Percentiles rank a stretch among this genome's conserved stretches.
Conservation (phyloP, 2,888 invertebrate species). For the Pterostichus madidus region DNA sequence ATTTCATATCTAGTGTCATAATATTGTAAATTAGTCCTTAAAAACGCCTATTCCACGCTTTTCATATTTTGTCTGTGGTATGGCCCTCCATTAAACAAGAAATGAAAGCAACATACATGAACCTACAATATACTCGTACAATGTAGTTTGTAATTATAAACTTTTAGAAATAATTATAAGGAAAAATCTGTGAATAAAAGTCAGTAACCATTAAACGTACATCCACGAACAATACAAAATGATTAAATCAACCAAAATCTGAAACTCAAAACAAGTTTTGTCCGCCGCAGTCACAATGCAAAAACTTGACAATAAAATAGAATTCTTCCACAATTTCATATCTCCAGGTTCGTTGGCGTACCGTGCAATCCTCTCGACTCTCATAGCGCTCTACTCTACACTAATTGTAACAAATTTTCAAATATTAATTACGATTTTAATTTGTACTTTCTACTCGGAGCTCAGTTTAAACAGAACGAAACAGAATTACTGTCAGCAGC, state of each 20-base stretch:
- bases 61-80: no score
- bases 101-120: no score
- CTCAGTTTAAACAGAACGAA: slow-evolving; percentile 59
- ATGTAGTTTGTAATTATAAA: no score
- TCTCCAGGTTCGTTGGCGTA: background rate
- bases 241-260: slow-evolving; percentile 38
- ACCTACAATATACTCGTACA: no score
- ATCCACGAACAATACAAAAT: background rate
- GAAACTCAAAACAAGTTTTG: slow-evolving; percentile 41
- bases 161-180: no score
- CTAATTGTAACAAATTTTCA: slow-evolving; percentile 62
- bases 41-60: no score
- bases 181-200: no score
- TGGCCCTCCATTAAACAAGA: no score
- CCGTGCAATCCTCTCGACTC: no score
- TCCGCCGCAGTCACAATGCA: slow-evolving; percentile 12
- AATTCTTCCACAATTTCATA: slow-evolving; percentile 36
- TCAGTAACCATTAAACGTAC: no score
- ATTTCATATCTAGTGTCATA: no score
- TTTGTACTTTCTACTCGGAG: slow-evolving; percentile 44
- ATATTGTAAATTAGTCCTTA: no score
- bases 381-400: background rate
- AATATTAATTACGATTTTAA: slow-evolving; percentile 64
- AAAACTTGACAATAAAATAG: slow-evolving; percentile 45
- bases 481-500: slow-evolving; percentile 59